phyloP scores from a whole-genome alignment of 2,113 vertebrate species.

The Mobula birostris region DNA sequence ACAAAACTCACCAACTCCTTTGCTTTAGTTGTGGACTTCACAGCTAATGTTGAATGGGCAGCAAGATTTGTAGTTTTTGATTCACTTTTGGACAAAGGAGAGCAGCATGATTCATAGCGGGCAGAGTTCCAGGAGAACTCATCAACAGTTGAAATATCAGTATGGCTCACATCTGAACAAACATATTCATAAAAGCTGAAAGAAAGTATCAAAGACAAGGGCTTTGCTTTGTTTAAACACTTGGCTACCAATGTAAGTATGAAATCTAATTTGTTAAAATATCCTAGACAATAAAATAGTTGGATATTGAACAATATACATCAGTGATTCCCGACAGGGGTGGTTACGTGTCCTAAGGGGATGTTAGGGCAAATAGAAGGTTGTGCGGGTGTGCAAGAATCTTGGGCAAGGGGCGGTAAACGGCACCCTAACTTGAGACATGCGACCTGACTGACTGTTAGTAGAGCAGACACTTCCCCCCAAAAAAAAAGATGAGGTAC shows the following conservation, averaged over 20 bases:
- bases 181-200: neutral
- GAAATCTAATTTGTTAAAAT: neutral
- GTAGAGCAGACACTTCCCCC: too few relatives aligned
- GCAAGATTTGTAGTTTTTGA: neutral
- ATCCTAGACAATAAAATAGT: neutral
- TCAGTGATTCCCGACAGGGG: too few relatives aligned
- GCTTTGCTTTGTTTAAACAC: neutral
- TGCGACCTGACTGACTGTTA: too few relatives aligned
- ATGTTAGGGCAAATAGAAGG: too few relatives aligned
- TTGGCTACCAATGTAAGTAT: neutral
- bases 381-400: too few relatives aligned
- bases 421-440: too few relatives aligned
- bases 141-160: neutral
- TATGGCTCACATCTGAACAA: neutral
- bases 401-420: too few relatives aligned
- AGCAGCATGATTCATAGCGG: neutral
- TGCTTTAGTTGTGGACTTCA: neutral
- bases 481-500: too few relatives aligned
- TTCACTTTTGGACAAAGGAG: neutral
- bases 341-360: too few relatives aligned
- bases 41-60: neutral
- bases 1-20: neutral
- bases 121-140: neutral
- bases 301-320: neutral
- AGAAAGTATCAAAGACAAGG: neutral